phyloP scores from a whole-genome alignment of 2,113 vertebrate genomes.

The Callipepla californica region DNA sequence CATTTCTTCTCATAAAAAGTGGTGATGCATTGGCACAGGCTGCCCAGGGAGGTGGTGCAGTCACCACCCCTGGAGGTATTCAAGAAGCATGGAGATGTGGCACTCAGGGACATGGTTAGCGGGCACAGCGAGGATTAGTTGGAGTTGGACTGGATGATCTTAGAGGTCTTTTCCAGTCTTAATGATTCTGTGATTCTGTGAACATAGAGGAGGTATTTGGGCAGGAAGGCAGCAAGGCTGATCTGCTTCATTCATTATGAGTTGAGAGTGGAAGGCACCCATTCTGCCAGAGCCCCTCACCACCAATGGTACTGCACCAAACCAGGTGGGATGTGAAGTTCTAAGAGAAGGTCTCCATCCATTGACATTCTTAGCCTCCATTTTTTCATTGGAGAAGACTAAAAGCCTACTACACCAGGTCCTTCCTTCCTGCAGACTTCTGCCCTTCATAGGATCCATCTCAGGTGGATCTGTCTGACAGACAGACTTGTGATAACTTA shows the following conservation, averaged over 20 bases:
- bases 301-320: not conserved
- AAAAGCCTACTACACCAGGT: not conserved
- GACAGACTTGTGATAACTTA: not conserved
- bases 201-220: not conserved
- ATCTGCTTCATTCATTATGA: not conserved
- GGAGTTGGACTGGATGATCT: no score
- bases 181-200: not conserved
- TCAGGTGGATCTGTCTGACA: not conserved
- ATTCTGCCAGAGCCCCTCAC: not conserved
- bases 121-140: no score
- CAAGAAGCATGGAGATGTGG: no score
- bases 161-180: no score
- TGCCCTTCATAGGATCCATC: not conserved
- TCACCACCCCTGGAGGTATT: no score
- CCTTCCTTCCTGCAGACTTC: not conserved
- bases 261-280: not conserved
- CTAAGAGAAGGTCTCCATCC: not conserved
- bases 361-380: not conserved
- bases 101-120: no score
- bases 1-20: no score
- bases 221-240: fast-evolving
- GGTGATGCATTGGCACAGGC: no score
- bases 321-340: not conserved
- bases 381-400: not conserved
- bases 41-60: no score